Base-by-base conservation (phyloP, 23 tunicate genomes). In the Botrylloides violaceus region DNA sequence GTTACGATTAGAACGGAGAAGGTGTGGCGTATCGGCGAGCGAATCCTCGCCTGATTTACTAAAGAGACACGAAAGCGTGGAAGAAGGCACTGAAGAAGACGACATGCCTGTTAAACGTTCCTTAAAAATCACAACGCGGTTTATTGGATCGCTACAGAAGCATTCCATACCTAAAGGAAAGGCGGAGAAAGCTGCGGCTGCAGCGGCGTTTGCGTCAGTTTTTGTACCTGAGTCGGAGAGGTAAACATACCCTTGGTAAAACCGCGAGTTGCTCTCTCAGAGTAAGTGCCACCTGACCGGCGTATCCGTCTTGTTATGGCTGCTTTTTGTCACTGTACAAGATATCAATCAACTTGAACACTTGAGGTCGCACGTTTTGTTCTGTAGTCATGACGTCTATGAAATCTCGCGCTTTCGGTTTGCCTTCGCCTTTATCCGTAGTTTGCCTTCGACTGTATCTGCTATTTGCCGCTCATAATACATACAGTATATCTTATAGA, bases 91-190 rank as follows among this genome's bases (percentile, higher is more conserved):
- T 12, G 78, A 86, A n/a, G 64, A 49, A 22, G 27, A 57, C 64
- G 81, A 72, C 19, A 88, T 82, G 85, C 84, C 96, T 2, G 59
- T 78, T 38, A 88, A 82, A 61, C 77, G 80, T 36, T 76, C 96
- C 21, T 57, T 88, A 18, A 70, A 71, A 34, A 82, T 82, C 24
- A 77, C 88, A 1, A 83, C 94, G 64, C 77, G 95, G 19, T 87
- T 88, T 66, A 88, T 88, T 29, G 88, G 96, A 5, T 53, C 82
- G n/a, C 72, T 88, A 59, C 96, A 88, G 39, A 88, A 78, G 57
- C 84, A 77, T 49, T 71, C 96, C 15, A 62, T 57, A 2, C 61
- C 79, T 15, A 82, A 88, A 73, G 50, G 72, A 4, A 82, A 88
- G 65, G 80, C 80, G 48, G 96, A 78, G 31, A 65, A 73, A 59